Evolutionary conservation across 2,797 vertebrate genomes (phyloP).

Genomic region (Valencia hispanica): DNA sequence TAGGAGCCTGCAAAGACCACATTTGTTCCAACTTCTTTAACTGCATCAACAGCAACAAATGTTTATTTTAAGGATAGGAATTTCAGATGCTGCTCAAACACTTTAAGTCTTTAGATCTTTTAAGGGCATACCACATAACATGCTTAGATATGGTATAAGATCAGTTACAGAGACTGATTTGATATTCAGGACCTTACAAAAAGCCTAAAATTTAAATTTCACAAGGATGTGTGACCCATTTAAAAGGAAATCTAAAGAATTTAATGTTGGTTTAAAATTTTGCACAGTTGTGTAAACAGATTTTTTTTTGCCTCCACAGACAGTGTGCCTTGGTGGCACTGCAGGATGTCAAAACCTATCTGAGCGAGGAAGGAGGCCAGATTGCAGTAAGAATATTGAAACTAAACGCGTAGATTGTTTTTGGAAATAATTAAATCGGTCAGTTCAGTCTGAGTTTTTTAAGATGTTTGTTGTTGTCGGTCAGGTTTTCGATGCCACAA

Average conservation of each 20-base stretch:
- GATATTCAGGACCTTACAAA: no score
- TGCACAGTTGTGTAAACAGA: not conserved
- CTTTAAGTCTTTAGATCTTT: not conserved
- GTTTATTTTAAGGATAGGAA: not conserved
- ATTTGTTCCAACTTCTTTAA: not conserved
- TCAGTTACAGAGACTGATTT: not conserved
- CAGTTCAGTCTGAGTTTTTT: not conserved
- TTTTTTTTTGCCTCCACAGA: conserved; percentile 70
- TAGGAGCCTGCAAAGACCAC: not conserved
- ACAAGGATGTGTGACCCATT: not conserved
- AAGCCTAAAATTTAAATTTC: not conserved
- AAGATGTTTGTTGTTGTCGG: not conserved
- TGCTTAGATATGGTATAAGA: not conserved
- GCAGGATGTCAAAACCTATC: conserved; percentile 90
- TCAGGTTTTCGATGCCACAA: conserved; percentile 97
- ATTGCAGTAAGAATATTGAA: conserved; percentile 86
- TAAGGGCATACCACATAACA: not conserved
- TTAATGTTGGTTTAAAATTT: not conserved
- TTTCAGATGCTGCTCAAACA: not conserved
- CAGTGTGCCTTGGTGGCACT: conserved; percentile 92
- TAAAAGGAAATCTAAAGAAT: not conserved
- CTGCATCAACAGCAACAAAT: not conserved
- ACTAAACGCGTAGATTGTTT: not conserved
- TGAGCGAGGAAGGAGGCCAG: conserved; percentile 91
- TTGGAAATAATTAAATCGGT: not conserved